Evolutionary conservation across 2,113 vertebrate genomes (phyloP), one percentile per base, ranked within the genome.

Genomic region (Sciurus niger): DNA sequence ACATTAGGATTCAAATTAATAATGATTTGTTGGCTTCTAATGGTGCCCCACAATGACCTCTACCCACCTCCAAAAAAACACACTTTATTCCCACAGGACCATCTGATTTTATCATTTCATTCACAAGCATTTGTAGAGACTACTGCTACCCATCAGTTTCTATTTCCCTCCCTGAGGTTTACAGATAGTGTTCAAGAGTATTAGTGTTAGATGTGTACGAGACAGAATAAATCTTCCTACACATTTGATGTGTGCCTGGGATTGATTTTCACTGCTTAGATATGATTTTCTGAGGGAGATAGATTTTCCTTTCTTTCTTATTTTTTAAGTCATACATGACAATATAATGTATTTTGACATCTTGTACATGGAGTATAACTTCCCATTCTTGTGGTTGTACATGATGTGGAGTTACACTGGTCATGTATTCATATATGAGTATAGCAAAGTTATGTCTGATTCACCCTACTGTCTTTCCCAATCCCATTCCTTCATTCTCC

Each of bases 221-320:
- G 1, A 93, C 91, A 96, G 73, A 93, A 89, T 82, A 95, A 91
- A 94, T 78, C 60, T 25, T 92, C 96, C 95, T 93, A 51, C 18
- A 2, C n/a, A 70, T 95, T 77, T 48, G 96, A 2, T 89, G 55
- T 97, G 92, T 94, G 93, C 74, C 96, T 96, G 77, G 70, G 85
- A 96, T 85, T 97, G 89, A 97, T 97, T 98, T 98, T 97, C 77
- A 95, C 94, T 97, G 34, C 4, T 46, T 96, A 84, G 85, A 95
- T 98, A 98, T 53, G 92, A 96, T 95, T 63, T 89, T 96, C 92
- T 92, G 88, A 96, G 94, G 94, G 89, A 93, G 55, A 53, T 0
- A 25, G 18, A 22, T 53, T 92, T 94, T 46, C 20, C 2, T 58
- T 55, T 20, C 4, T 55, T 55, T 55, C 18, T 18, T 55, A 20